phyloP scores from a whole-genome alignment of 2,797 vertebrate genomes.

The Valencia hispanica region DNA sequence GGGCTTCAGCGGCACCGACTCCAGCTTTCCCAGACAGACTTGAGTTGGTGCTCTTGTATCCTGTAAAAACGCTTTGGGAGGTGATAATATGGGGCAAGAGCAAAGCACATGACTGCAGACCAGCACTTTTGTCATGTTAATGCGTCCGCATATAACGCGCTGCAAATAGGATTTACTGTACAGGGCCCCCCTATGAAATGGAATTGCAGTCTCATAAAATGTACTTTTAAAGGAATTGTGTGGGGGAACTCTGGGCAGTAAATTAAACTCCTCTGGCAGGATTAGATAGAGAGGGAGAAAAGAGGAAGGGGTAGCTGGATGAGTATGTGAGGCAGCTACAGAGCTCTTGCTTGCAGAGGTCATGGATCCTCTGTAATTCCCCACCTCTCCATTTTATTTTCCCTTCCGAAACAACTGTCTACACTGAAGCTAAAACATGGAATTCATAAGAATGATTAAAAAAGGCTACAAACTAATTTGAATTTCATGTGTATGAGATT shows the following conservation, averaged over 20 bases:
- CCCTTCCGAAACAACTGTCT: constrained; percentile 31
- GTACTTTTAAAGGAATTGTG: constrained; percentile 85
- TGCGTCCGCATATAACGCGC: constrained; percentile 77
- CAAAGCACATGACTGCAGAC: constrained; percentile 71
- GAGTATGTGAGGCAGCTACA: constrained; percentile 50
- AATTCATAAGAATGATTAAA: not conserved
- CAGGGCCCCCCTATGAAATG: constrained; percentile 77
- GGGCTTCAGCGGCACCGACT: constrained; percentile 40
- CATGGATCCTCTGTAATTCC: constrained; percentile 64
- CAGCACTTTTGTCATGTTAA: constrained; percentile 86
- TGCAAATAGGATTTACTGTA: constrained; percentile 85
- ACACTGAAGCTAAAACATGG: constrained; percentile 1
- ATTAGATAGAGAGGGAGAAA: constrained; percentile 72
- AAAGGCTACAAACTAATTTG: constrained; percentile 31
- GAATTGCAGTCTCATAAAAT: constrained; percentile 85
- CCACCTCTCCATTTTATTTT: constrained; percentile 52
- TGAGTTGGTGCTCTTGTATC: constrained; percentile 56
- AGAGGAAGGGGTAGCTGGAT: constrained; percentile 36
- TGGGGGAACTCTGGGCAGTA: constrained; percentile 78
- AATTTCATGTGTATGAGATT: not conserved
- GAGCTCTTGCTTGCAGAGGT: constrained; percentile 53
- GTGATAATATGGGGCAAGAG: constrained; percentile 69
- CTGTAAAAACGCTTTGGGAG: constrained; percentile 71
- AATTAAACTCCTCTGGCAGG: constrained; percentile 82
- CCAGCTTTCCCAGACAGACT: constrained; percentile 68